phyloP scores from a whole-genome alignment of 2,888 invertebrate species.

The Erebia palarica region DNA sequence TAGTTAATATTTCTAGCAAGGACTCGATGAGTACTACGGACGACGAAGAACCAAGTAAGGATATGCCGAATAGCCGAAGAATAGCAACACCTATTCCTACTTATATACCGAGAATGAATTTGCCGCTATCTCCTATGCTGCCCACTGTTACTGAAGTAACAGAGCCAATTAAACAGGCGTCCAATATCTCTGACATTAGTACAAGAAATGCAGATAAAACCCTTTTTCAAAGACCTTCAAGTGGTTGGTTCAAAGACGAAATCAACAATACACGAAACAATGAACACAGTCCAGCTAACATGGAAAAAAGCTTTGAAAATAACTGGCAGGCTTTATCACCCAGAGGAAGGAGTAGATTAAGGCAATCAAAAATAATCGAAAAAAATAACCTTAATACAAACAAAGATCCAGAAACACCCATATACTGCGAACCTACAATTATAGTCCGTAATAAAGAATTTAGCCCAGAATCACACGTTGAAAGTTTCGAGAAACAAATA shows the following conservation, averaged over 20 bases:
- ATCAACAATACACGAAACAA: conserved; percentile 3
- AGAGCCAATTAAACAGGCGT: conserved; percentile 52
- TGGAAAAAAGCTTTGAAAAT: conserved; percentile 35
- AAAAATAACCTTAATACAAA: conserved; percentile 20
- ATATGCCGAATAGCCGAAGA: conserved; percentile 39
- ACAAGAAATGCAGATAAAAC: background rate
- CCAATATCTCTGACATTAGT: conserved; percentile 39
- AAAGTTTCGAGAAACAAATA: conserved; percentile 1
- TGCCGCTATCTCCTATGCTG: conserved; percentile 54
- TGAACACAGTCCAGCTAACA: conserved; percentile 25
- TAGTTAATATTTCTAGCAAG: conserved; percentile 49
- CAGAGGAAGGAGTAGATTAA: conserved; percentile 53
- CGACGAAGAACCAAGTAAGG: conserved; percentile 41
- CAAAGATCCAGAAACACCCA: conserved; percentile 19
- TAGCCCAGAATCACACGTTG: background rate
- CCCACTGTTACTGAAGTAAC: conserved; percentile 69
- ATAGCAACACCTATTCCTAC: conserved; percentile 60
- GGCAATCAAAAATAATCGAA: conserved; percentile 20
- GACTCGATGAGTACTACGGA: conserved; percentile 47
- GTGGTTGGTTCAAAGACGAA: conserved; percentile 52
- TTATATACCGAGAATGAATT: conserved; percentile 60
- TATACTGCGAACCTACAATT: conserved; percentile 16
- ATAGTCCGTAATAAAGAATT: background rate
- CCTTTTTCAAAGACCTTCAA: conserved; percentile 44
- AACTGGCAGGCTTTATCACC: conserved; percentile 53